Base-by-base conservation (phyloP, 2,113 vertebrate genomes). In the Ceuthmochares aereus region DNA sequence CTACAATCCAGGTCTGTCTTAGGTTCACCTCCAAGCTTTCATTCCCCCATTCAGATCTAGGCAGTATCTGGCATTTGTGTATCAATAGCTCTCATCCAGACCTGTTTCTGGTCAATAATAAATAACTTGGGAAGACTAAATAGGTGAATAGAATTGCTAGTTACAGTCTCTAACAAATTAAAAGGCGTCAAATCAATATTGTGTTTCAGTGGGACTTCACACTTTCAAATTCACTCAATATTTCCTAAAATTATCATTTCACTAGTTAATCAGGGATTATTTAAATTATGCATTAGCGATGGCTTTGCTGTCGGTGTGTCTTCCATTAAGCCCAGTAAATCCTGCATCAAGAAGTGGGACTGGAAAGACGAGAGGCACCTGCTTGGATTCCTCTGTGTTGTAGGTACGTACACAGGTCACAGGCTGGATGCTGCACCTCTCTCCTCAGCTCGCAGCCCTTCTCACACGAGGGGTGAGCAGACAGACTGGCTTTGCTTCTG, bases 221-320 rank as follows among this genome's bases (percentile, higher is more conserved):
- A 68, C 51, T 91, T 95, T 74, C 75, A 52, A 70, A 80, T 83
- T 94, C 83, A 88, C 88, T 94, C 83, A 68, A 81, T 90, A 90
- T 68, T 91, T 93, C 83, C 90, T 75, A 86, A 95, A 96, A 92
- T 90, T 87, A 94, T 92, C 82, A 93, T 91, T 94, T 95, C 95
- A 84, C 56, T 78, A 84, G 92, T 92, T 95, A 94, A 92, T 91
- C 84, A 78, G 77, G 79, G 90, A 94, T 96, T 95, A 96, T 94
- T 96, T 91, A 94, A 95, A 88, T 81, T 63, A 91, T 72, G 73
- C 84, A 89, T 40, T 70, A 87, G 72, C 20, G 55, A 59, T 59
- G 68, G 60, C 72, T 83, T 90, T 88, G 75, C 72, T 75, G 60
- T 91, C 68, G 64, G 20, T 30, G 29, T 45, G 47, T 67, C 52